These are phyloP conservation scores for Drosophila pandora DNA, from an alignment of 1,140 invertebrate genomes.

Conservation along the genomic window DNA sequence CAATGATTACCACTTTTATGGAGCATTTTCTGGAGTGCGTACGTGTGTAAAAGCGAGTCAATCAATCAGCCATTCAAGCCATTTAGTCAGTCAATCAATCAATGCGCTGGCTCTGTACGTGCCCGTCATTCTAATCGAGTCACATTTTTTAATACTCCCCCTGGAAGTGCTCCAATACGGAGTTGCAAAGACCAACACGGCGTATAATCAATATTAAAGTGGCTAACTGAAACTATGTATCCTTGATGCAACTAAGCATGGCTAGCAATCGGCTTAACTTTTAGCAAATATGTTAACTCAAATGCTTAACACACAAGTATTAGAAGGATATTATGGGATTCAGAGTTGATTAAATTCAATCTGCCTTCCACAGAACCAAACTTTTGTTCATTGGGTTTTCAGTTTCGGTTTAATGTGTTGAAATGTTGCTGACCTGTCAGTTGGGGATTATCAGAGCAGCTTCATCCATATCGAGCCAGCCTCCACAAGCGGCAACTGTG, in stretches of 20 bases:
- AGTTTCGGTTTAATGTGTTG: neutral
- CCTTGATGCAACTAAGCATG: neutral
- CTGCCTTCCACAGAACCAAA: neutral
- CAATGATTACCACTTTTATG: constrained; percentile 4
- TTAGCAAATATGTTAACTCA: constrained; percentile 6
- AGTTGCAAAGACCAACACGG: constrained; percentile 15
- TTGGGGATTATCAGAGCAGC: neutral
- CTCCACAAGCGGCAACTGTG: constrained; percentile 8
- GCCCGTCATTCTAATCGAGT: constrained; percentile 67
- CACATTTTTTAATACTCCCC: constrained; percentile 59
- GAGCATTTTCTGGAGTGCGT: constrained; percentile 37
- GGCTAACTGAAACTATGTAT: neutral
- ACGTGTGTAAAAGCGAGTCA: constrained; percentile 58
- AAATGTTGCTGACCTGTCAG: constrained; percentile 16
- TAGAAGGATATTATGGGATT: constrained; percentile 4
- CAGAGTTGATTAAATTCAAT: neutral
- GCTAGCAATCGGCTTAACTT: neutral
- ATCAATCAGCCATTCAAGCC: constrained; percentile 78
- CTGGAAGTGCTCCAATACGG: constrained; percentile 28
- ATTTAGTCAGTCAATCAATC: constrained; percentile 81
- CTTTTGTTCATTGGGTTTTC: constrained; percentile 1
- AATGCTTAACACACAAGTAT: constrained; percentile 6
- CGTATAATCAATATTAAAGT: constrained; percentile 31
- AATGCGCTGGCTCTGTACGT: constrained; percentile 56
- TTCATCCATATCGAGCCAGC: neutral